Evolutionary conservation across 2,888 invertebrate genomes (phyloP), one percentile per base, ranked within the genome.

Genomic region (Cantharis rufa): DNA sequence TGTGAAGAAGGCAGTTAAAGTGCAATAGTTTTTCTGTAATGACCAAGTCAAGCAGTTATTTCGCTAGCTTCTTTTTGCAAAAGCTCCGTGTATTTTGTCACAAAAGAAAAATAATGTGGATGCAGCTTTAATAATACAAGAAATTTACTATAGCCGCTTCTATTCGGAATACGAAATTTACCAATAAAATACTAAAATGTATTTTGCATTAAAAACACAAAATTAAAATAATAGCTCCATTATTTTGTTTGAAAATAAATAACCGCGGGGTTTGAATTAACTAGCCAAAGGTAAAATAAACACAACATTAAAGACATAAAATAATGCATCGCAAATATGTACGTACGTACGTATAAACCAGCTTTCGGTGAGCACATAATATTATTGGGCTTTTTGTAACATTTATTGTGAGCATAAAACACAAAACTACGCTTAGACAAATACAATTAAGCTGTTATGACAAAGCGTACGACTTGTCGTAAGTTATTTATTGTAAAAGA

Each of bases 271-370:
- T 48, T 48, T 7, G n/a, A 48, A 71, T 28, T 71, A 71, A 71
- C 63, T 16, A 28, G 16, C 21, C 16, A 11, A 71, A 27, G 28
- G 63, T 71, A 71, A 28, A 72, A 64, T 28, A 72, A 28, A 28
- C 48, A 66, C 32, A 72, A 48, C 13, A 5, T 24, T 24, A 16
- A 66, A 63, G 21, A 16, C 32, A 24, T 72, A 72, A 72, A 72
- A 72, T 72, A 72, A 72, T 72, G 72, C 66, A 66, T 48, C 72
- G 48, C 66, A 72, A 72, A n/a, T n/a, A n/a, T n/a, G n/a, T n/a
- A n/a, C n/a, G n/a, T n/a, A n/a, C n/a, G n/a, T n/a, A n/a, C n/a
- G 18, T n/a, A n/a, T n/a, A 32, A 13, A 48, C 48, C n/a, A 48
- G 13, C 48, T 48, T 9, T 48, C n/a, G n/a, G 48, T 48, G 24